Evolutionary conservation across 2,888 invertebrate species (phyloP).

Genomic region (Dysmachus trigonus): DNA sequence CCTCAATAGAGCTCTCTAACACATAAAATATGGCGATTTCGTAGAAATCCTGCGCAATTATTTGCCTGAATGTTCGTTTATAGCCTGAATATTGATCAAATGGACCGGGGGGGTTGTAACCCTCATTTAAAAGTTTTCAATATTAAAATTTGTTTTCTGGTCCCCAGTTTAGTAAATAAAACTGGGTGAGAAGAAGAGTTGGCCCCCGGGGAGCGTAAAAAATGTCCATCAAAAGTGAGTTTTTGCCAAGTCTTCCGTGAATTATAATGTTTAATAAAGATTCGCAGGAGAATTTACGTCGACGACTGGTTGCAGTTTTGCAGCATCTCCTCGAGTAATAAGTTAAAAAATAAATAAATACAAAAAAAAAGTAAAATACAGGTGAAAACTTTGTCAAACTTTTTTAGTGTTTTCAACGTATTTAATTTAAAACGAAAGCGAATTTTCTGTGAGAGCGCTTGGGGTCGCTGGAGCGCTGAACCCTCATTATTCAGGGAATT

Average conservation of each 20-base stretch:
- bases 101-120: not conserved
- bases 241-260: not conserved
- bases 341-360: too few species aligned
- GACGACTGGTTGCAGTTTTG: not conserved
- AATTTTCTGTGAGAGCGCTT: not conserved
- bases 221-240: not conserved
- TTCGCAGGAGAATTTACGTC: not conserved
- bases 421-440: slow-evolving; percentile 16
- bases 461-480: not conserved
- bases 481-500: slow-evolving; percentile 11
- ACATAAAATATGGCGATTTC: not conserved
- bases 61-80: not conserved
- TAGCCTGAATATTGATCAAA: not conserved
- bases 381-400: not conserved
- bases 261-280: not conserved
- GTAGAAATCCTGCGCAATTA: not conserved
- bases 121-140: not conserved
- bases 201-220: not conserved
- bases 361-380: slow-evolving; percentile 3
- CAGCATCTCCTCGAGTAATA: not conserved
- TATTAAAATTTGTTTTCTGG: not conserved
- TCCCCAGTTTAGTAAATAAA: not conserved
- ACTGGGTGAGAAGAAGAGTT: not conserved
- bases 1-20: not conserved
- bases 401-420: slow-evolving; percentile 3